phyloP scores from a whole-genome alignment of 2,797 vertebrate species.

The Pachyuromys duprasi region DNA sequence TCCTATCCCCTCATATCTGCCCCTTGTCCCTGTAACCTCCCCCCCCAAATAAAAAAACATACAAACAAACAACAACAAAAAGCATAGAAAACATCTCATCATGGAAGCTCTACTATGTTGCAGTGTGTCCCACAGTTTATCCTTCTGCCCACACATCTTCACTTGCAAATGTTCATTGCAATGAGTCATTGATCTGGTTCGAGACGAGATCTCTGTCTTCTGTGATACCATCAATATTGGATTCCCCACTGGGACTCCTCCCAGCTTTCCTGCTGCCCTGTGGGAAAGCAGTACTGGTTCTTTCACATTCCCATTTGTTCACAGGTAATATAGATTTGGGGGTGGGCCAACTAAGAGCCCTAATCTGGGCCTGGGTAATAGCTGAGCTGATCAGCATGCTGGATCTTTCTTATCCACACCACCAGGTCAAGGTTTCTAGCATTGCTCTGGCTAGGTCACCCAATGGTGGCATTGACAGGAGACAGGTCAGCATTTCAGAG shows the following conservation, averaged over 20 bases:
- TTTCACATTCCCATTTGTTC: background rate
- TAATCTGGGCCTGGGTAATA: background rate
- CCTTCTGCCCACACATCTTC: background rate
- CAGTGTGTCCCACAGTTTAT: background rate
- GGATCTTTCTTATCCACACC: background rate
- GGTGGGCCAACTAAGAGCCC: background rate
- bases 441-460: background rate
- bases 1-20: background rate
- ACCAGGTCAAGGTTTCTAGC: background rate
- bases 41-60: background rate
- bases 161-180: background rate
- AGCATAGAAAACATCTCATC: background rate
- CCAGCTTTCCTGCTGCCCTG: background rate
- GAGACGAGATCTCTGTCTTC: background rate
- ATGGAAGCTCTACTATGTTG: background rate
- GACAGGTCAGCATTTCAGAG: too few relatives aligned
- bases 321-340: background rate
- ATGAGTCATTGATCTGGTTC: background rate
- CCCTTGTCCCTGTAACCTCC: background rate
- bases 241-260: background rate
- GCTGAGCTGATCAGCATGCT: background rate
- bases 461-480: too few relatives aligned
- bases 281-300: background rate
- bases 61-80: background rate
- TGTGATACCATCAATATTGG: background rate